Percentiles rank a stretch among this genome's conserved stretches.
Conservation (phyloP, 92 coral and sea anemone species). For the Porites evermanni region DNA sequence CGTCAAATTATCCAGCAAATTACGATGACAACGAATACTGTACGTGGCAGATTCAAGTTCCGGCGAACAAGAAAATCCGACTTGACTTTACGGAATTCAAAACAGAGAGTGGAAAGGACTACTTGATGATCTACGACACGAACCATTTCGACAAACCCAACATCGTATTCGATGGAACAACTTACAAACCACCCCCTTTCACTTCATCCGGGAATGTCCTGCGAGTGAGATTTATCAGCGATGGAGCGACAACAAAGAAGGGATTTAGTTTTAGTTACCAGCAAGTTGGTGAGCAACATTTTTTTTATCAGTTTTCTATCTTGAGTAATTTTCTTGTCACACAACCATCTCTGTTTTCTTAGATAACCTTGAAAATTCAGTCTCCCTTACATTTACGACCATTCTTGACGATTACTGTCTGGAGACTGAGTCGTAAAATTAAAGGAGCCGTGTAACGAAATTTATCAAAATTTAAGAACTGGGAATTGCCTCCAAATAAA, state of each 20-base stretch:
- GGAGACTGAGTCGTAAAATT: too few species aligned
- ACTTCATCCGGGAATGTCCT: slow-evolving; percentile 89
- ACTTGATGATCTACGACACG: slow-evolving; percentile 81
- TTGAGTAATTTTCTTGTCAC: too few species aligned
- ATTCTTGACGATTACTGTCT: too few species aligned
- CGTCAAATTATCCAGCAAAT: slow-evolving; percentile 80
- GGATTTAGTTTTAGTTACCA: slow-evolving; percentile 78
- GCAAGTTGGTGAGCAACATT: slow-evolving; percentile 84
- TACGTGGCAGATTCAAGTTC: slow-evolving; percentile 95
- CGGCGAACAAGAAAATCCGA: slow-evolving; percentile 84
- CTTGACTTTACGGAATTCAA: slow-evolving; percentile 83
- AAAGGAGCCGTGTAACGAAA: too few species aligned
- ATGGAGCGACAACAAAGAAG: slow-evolving; percentile 73
- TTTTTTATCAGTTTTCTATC: too few species aligned
- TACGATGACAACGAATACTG: slow-evolving; percentile 87
- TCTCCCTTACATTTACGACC: too few species aligned
- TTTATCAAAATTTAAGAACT: too few species aligned
- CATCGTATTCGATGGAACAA: slow-evolving; percentile 72
- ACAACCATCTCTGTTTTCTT: too few species aligned
- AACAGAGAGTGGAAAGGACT: slow-evolving; percentile 77
- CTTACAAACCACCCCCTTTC: slow-evolving; percentile 79
- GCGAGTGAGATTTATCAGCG: slow-evolving; percentile 82
- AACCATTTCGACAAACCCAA: slow-evolving; percentile 47
- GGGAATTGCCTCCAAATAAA: too few species aligned
- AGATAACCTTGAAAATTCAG: too few species aligned